A percentile compares a stretch with the other conserved stretches of the same genome.
Conservation (phyloP, 2,113 vertebrate species). For the Cephalopterus ornatus region DNA sequence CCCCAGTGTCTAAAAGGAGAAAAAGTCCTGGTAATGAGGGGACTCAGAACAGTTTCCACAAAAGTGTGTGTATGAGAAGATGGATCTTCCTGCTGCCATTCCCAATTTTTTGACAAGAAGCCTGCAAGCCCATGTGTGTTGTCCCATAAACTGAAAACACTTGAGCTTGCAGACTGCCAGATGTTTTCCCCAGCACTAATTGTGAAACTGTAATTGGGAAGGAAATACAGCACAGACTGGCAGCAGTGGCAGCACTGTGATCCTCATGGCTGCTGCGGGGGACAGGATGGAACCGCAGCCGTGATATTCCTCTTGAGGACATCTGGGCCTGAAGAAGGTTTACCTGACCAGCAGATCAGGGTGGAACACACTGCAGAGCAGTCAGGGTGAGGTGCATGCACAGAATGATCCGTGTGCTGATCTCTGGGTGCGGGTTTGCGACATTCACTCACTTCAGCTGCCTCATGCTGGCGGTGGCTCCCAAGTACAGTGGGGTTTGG, state of each 20-base stretch:
- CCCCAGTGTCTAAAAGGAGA: not conserved
- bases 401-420: not conserved
- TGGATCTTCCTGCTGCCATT: not conserved
- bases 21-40: not conserved
- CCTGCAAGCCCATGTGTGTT: not conserved
- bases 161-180: not conserved
- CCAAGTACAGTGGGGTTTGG: slow-evolving; percentile 34
- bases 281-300: not conserved
- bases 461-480: not conserved
- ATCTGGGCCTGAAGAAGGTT: not conserved
- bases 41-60: not conserved
- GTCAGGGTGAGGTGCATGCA: not conserved
- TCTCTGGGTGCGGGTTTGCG: not conserved
- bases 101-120: not conserved
- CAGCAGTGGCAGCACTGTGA: not conserved
- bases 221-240: not conserved
- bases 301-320: not conserved
- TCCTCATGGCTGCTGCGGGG: not conserved
- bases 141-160: not conserved
- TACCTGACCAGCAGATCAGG: not conserved
- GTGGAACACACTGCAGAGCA: not conserved
- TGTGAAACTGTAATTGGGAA: not conserved
- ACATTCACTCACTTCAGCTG: slow-evolving; percentile 50
- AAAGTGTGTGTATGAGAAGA: not conserved
- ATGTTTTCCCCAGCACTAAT: not conserved